Evolutionary conservation across 2,797 vertebrate species (phyloP).

Genomic region (Oryzias sinensis): DNA sequence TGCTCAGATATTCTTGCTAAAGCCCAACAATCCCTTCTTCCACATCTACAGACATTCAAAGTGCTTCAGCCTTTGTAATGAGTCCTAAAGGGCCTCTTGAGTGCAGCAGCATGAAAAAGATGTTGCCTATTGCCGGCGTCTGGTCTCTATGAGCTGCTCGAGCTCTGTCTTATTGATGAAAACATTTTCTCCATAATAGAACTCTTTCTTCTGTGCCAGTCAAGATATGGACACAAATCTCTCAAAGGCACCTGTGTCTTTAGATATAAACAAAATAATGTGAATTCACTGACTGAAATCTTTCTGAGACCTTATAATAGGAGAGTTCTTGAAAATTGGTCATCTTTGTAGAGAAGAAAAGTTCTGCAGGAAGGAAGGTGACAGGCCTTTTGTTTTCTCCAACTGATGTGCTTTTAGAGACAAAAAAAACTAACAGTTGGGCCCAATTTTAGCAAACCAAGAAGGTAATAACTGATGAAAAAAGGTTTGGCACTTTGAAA

Average conservation of each 20-base stretch:
- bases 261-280: slow-evolving; percentile 1
- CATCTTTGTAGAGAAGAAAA: too few species aligned
- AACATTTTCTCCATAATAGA: slow-evolving; percentile 44
- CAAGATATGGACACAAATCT: slow-evolving; percentile 26
- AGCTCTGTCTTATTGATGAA: slow-evolving; percentile 53
- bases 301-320: neutral
- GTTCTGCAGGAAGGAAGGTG: neutral
- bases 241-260: slow-evolving; percentile 12
- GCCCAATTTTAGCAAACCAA: too few species aligned
- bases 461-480: too few species aligned
- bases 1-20: slow-evolving; percentile 40
- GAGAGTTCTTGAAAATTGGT: too few species aligned
- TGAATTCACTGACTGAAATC: slow-evolving; percentile 12
- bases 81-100: slow-evolving; percentile 63
- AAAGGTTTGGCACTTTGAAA: too few species aligned
- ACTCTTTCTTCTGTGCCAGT: slow-evolving; percentile 33
- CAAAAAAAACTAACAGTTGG: too few species aligned
- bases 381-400: slow-evolving; percentile 1
- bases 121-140: slow-evolving; percentile 36
- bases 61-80: slow-evolving; percentile 52
- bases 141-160: slow-evolving; percentile 50
- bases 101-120: slow-evolving; percentile 57
- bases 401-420: neutral
- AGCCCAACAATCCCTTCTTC: slow-evolving; percentile 39
- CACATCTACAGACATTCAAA: slow-evolving; percentile 51